Evolutionary conservation across 1,140 invertebrate species (phyloP).

Genomic region (Bombus consobrinus): DNA sequence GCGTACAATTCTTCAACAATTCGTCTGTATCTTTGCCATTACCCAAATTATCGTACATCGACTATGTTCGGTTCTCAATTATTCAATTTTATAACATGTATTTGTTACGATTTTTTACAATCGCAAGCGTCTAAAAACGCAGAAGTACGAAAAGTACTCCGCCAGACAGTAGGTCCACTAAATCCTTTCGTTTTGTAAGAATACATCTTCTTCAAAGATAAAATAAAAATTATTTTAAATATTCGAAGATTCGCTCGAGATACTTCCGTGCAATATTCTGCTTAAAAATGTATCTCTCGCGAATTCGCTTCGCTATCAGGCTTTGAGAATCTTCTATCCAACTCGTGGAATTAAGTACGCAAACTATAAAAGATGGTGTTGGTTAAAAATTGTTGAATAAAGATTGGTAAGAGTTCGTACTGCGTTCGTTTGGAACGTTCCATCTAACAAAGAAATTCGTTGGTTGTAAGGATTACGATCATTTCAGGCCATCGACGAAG

Average conservation of each 20-base stretch:
- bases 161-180: too few species aligned
- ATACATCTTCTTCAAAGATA: too few species aligned
- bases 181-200: too few species aligned
- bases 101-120: neutral
- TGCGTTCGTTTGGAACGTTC: too few species aligned
- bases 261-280: too few species aligned
- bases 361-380: neutral
- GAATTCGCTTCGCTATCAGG: neutral
- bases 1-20: neutral
- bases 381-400: neutral
- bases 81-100: neutral
- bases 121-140: neutral
- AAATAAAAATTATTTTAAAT: too few species aligned
- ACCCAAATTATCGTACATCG: neutral
- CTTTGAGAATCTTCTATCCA: neutral
- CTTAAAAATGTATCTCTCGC: neutral
- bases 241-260: too few species aligned
- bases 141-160: neutral
- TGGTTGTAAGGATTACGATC: neutral
- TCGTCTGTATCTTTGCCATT: neutral
- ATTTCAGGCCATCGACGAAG: conserved; percentile 83
- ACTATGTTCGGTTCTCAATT: neutral
- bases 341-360: too few species aligned
- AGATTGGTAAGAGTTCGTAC: neutral
- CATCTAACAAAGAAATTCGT: neutral